A percentile compares a stretch with the other conserved stretches of the same genome.
These are phyloP conservation scores for Poeciliopsis infans DNA, from an alignment of 2,797 vertebrate genomes.

Conservation along the genomic window DNA sequence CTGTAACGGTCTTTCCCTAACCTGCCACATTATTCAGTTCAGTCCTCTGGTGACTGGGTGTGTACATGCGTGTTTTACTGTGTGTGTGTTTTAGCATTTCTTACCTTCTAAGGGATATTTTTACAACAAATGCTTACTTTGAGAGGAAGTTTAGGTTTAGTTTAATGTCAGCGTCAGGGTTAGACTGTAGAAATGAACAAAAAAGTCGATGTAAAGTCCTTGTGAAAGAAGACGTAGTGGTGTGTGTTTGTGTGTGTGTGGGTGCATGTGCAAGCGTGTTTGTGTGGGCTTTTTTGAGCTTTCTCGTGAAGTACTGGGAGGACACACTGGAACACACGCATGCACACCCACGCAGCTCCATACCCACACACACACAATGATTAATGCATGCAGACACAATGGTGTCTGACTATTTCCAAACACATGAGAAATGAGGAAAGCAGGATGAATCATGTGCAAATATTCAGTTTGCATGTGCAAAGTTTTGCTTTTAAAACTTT, in stretches of 20 bases:
- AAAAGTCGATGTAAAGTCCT: neutral
- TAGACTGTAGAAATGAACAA: neutral
- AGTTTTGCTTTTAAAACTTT: conserved; percentile 2
- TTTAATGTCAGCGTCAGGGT: neutral
- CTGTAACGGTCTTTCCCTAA: conserved; percentile 24
- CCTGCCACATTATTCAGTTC: conserved; percentile 40
- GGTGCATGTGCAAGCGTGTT: conserved; percentile 8
- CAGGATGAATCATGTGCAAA: conserved; percentile 67
- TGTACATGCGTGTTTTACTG: conserved; percentile 22
- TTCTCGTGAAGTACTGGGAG: conserved; percentile 45
- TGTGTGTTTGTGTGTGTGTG: conserved; percentile 22
- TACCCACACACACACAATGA: conserved; percentile 4
- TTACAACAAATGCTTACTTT: neutral
- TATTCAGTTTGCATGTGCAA: conserved; percentile 50
- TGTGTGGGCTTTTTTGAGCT: conserved; percentile 14
- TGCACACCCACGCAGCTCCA: neutral
- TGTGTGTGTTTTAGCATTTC: neutral
- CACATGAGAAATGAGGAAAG: conserved; percentile 53
- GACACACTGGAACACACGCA: conserved; percentile 6
- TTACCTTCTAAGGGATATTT: neutral
- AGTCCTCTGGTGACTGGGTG: conserved; percentile 58
- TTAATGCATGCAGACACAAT: conserved; percentile 54
- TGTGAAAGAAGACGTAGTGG: no score
- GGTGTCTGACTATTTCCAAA: conserved; percentile 68
- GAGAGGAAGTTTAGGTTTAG: neutral